Base-by-base conservation (phyloP, 2,113 vertebrate species). In the Cyphomyrus plagiostoma region DNA sequence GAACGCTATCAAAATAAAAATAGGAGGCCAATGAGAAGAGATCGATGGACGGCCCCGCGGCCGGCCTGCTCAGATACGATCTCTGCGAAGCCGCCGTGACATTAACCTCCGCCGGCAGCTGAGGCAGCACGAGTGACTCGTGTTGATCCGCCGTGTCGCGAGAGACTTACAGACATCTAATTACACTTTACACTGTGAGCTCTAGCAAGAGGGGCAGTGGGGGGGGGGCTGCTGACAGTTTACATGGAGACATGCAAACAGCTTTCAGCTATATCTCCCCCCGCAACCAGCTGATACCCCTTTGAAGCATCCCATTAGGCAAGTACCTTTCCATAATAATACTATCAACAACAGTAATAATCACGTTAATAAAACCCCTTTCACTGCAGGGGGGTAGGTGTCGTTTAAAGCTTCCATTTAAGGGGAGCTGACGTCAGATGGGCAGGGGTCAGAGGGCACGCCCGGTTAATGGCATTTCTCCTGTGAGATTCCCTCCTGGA, bases 131-230 rank as follows among this genome's bases (percentile, higher is more conserved):
- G 49, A 26, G 89, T 46, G 52, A 39, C 77, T 85, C 9, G 49
- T 9, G 49, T 26, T 52, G 30, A 56, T 84, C 74, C 35, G 17
- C 39, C 19, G 46, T 7, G 88, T 49, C n/a, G 10, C 42, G 11
- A 80, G 48, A 77, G 88, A n/a, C 88, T 80, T 80, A 77, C 88
- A 89, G 88, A 80, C 70, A 23, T 80, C 88, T 89, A 89, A 89
- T 89, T 80, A 89, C 88, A 89, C 88, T 80, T 52, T 39, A 77
- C 35, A 50, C 70, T 46, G 11, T 23, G 46, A 52, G 88, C 9
- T 4, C 58, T 26, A 23, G 56, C 4, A 23, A 26, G 53, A 45
- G 11, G 15, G 30, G 52, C 3, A 58, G 11, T 0, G 17, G 86
- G 50, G 86, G 10, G 4, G 30, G 56, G 26, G 82, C 45, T n/a